A percentile compares a stretch with the other conserved stretches of the same genome.
Conservation (phyloP, 1,140 invertebrate genomes). For the Dendrolimus kikuchii region DNA sequence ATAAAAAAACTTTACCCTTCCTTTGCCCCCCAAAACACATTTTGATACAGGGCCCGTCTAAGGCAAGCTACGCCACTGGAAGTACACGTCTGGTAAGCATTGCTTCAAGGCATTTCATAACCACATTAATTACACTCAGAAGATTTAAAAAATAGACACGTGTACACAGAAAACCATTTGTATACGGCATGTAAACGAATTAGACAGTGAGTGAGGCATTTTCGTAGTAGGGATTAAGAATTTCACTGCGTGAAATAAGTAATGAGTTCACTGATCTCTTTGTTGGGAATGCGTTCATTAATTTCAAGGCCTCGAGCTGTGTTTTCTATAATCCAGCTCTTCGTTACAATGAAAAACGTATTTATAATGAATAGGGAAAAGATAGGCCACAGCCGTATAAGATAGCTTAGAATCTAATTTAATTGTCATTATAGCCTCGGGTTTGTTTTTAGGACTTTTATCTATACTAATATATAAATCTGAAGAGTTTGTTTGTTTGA, state of each 20-base stretch:
- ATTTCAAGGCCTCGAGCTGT: constrained; percentile 22
- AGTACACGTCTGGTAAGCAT: too few relatives aligned
- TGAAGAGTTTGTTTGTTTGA: too few relatives aligned
- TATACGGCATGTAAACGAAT: constrained; percentile 14
- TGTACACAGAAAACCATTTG: neutral
- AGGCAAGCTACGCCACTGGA: too few relatives aligned
- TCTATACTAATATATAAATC: too few relatives aligned
- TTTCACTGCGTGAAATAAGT: constrained; percentile 25
- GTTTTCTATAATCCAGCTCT: constrained; percentile 19
- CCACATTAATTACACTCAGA: neutral
- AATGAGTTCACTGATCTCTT: constrained; percentile 27
- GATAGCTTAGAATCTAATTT: too few relatives aligned
- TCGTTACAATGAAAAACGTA: constrained; percentile 22
- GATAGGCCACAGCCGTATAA: neutral
- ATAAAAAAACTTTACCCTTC: too few relatives aligned
- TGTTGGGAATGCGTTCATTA: constrained; percentile 23
- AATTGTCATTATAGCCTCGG: too few relatives aligned
- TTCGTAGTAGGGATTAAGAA: constrained; percentile 20
- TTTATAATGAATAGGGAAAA: constrained; percentile 20
- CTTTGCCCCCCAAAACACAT: too few relatives aligned
- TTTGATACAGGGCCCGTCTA: too few relatives aligned
- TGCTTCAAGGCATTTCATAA: too few relatives aligned
- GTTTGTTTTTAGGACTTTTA: too few relatives aligned
- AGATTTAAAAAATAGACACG: neutral
- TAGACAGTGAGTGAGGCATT: constrained; percentile 11